Evolutionary conservation across 2,113 vertebrate species (phyloP).

Genomic region (Nettapus auritus): DNA sequence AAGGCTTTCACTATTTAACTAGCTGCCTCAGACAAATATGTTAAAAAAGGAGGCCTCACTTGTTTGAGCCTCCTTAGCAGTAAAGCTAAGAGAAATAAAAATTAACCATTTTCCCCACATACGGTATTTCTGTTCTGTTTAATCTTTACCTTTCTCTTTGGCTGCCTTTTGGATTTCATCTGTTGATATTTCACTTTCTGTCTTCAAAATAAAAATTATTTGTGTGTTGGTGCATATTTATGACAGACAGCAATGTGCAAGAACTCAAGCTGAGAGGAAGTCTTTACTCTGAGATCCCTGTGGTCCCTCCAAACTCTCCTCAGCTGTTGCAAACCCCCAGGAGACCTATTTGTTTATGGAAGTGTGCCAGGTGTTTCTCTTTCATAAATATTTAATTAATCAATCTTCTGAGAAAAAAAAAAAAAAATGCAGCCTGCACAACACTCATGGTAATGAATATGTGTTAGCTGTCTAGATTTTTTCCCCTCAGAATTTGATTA

Average conservation of each 20-base stretch:
- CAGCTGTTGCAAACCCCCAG: conserved; percentile 71
- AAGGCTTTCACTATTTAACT: background rate
- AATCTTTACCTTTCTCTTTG: conserved; percentile 32
- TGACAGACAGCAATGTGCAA: conserved; percentile 51
- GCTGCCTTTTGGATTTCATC: conserved; percentile 54
- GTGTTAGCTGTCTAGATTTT: conserved; percentile 45
- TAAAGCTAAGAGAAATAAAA: background rate
- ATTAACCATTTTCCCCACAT: rapidly evolving
- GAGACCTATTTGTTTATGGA: conserved; percentile 76
- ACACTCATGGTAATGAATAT: conserved; percentile 34
- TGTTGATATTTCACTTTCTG: conserved; percentile 50
- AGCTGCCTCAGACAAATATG: background rate
- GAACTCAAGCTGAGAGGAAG: conserved; percentile 72
- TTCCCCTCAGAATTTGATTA: conserved; percentile 48
- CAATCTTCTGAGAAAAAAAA: conserved; percentile 68
- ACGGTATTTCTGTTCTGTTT: background rate
- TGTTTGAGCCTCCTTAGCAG: background rate
- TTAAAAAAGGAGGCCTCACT: background rate
- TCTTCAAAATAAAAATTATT: conserved; percentile 46
- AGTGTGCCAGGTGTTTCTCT: conserved; percentile 85
- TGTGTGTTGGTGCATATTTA: conserved; percentile 71
- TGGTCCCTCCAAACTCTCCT: conserved; percentile 70
- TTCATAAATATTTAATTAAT: conserved; percentile 89
- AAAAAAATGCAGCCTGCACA: conserved; percentile 50
- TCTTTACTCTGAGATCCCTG: conserved; percentile 46